Percentiles rank a stretch among this genome's conserved stretches.
Conservation (phyloP, 2,113 vertebrate species). For the Struthio camelus region DNA sequence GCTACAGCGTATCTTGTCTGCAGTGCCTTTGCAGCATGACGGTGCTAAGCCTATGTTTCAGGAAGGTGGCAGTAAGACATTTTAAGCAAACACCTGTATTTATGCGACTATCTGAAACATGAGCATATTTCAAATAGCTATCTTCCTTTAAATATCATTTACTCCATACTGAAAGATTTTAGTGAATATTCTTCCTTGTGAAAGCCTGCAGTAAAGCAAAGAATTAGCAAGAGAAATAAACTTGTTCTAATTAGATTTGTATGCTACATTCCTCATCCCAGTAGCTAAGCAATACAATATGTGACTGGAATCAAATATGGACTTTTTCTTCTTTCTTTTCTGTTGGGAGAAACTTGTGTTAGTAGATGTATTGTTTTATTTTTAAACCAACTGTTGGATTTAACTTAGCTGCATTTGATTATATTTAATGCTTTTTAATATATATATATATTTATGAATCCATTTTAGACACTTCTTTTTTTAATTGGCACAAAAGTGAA, state of each 20-base stretch:
- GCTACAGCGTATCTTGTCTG: neutral
- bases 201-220: slow-evolving; percentile 20
- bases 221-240: slow-evolving; percentile 28
- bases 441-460: neutral
- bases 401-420: neutral
- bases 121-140: neutral
- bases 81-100: neutral
- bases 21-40: neutral
- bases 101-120: neutral
- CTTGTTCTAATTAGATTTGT: slow-evolving; percentile 1
- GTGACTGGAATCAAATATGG: neutral
- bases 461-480: neutral
- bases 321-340: neutral
- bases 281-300: neutral
- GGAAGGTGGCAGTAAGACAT: neutral
- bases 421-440: neutral
- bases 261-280: neutral
- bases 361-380: neutral
- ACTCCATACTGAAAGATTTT: neutral
- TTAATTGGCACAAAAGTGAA: neutral
- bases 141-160: neutral
- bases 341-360: neutral
- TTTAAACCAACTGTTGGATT: neutral
- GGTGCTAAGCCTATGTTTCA: neutral
- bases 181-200: neutral